phyloP scores from a whole-genome alignment of 2,888 invertebrate genomes.

The Noctua fimbriata region DNA sequence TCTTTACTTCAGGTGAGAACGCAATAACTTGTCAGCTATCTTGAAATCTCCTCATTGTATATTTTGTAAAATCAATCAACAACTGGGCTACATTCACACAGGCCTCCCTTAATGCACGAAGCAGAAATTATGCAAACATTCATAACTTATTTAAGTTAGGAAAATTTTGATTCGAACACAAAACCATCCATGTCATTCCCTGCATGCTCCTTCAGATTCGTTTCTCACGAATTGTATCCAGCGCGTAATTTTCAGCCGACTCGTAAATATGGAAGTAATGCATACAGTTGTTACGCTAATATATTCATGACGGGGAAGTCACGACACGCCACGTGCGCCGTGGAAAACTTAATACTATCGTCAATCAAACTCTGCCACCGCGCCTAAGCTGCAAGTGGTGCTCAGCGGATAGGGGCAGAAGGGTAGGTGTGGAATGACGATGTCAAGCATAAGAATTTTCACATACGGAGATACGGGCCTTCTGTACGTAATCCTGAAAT shows the following conservation, averaged over 20 bases:
- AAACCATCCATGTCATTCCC: slow-evolving; percentile 12
- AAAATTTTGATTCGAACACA: slow-evolving; percentile 17
- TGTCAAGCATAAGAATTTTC: neutral
- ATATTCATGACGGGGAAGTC: slow-evolving; percentile 70
- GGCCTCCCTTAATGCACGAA: slow-evolving; percentile 7
- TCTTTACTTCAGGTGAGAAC: slow-evolving; percentile 41
- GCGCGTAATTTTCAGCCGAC: slow-evolving; percentile 25
- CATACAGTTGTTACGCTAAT: slow-evolving; percentile 61
- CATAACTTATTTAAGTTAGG: too few species aligned
- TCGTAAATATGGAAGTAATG: slow-evolving; percentile 37
- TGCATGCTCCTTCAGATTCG: slow-evolving; percentile 11
- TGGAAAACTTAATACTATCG: slow-evolving; percentile 50
- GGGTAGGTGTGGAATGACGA: neutral
- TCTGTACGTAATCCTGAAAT: slow-evolving; percentile 1
- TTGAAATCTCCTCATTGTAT: neutral
- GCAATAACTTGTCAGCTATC: neutral
- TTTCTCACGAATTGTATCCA: slow-evolving; percentile 34
- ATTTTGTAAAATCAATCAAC: neutral
- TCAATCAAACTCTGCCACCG: slow-evolving; percentile 24
- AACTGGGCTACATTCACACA: neutral
- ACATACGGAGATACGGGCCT: neutral
- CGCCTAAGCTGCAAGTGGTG: slow-evolving; percentile 10
- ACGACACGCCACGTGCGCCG: slow-evolving; percentile 61
- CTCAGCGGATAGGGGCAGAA: neutral
- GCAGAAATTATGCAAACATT: slow-evolving; percentile 34